Percentiles rank a stretch among this genome's conserved stretches.
phyloP scores from a whole-genome alignment of 2,888 invertebrate species.

The Meliscaeva auricollis region DNA sequence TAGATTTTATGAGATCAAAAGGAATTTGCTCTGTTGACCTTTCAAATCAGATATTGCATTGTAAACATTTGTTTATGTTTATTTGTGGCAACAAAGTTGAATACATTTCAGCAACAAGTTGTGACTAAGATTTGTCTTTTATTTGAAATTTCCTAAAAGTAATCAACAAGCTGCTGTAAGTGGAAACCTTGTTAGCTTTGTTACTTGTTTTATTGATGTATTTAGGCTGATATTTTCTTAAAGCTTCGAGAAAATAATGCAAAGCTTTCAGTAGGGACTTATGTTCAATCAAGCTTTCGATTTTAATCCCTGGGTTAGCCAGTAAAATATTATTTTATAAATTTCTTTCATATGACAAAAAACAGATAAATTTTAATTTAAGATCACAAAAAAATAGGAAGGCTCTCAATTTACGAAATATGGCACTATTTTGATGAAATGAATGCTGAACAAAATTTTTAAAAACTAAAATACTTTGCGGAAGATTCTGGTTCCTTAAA shows the following conservation, averaged over 20 bases:
- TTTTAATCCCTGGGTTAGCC: too few species aligned
- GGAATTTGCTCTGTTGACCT: constrained; percentile 69
- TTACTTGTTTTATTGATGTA: background rate
- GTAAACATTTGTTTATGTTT: background rate
- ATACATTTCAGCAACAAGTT: background rate
- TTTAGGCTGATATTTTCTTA: background rate
- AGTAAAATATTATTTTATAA: too few species aligned
- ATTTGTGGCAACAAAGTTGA: background rate
- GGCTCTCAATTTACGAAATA: too few species aligned
- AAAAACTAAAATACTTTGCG: too few species aligned
- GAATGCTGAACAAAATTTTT: too few species aligned
- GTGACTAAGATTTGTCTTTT: background rate
- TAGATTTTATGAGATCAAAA: constrained; percentile 35
- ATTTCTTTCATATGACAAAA: too few species aligned
- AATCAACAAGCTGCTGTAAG: background rate
- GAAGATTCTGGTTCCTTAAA: too few species aligned
- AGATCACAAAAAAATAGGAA: too few species aligned
- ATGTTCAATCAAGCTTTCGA: too few species aligned
- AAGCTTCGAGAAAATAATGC: background rate
- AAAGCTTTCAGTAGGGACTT: background rate
- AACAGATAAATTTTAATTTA: too few species aligned
- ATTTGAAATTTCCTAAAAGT: constrained; percentile 15
- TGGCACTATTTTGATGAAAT: too few species aligned
- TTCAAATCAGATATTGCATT: constrained; percentile 30
- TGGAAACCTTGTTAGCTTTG: background rate